These are phyloP conservation scores for Pogonomyrmex californicus DNA, from an alignment of 1,140 invertebrate species.

Conservation along the genomic window DNA sequence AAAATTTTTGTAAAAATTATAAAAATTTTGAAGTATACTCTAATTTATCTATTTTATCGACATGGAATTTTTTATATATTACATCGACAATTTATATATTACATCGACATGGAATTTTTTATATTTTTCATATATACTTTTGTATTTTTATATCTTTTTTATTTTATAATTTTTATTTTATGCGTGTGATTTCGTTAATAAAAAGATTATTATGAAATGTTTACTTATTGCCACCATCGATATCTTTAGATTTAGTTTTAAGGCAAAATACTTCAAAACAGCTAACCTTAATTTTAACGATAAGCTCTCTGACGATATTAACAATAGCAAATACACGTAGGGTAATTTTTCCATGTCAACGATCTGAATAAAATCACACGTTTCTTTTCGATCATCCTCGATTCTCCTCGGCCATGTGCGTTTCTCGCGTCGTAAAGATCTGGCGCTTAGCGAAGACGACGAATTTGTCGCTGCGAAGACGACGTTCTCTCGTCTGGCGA, in stretches of 20 bases:
- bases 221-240: not conserved
- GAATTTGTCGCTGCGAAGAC: not conserved
- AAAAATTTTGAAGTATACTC: not conserved
- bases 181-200: not conserved
- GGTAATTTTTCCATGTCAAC: not conserved
- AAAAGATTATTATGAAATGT: not conserved
- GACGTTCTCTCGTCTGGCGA: not conserved
- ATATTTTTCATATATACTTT: too few relatives aligned
- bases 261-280: not conserved
- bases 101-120: not conserved
- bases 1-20: not conserved
- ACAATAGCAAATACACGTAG: not conserved
- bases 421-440: slow-evolving; percentile 5
- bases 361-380: not conserved
- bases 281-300: not conserved
- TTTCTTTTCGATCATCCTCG: not conserved
- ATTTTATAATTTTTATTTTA: too few relatives aligned
- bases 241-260: not conserved
- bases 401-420: not conserved
- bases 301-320: not conserved
- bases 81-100: not conserved
- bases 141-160: not conserved
- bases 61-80: not conserved
- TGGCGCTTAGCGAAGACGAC: not conserved
- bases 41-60: not conserved